A percentile compares a stretch with the other conserved stretches of the same genome.
These are phyloP conservation scores for Diplolepis rosae DNA, from an alignment of 2,888 invertebrate species.

Conservation along the genomic window DNA sequence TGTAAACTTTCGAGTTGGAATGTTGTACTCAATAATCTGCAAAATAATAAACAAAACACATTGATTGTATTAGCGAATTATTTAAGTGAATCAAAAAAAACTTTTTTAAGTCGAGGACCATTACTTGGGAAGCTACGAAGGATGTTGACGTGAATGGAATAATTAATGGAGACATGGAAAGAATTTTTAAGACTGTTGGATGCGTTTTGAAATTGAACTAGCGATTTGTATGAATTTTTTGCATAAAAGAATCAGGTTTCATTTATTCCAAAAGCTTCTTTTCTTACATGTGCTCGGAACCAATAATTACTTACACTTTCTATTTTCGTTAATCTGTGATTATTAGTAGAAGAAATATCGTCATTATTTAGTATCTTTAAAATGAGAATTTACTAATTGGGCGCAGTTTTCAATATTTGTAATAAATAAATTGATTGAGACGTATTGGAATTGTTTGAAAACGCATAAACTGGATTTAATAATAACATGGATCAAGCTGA, in stretches of 20 bases:
- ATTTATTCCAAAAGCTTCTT: no score
- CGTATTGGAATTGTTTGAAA: no score
- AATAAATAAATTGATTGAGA: no score
- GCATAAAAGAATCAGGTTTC: not conserved
- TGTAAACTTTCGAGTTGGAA: constrained; percentile 79
- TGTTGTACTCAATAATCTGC: constrained; percentile 85
- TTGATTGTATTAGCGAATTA: not conserved
- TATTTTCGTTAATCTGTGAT: no score
- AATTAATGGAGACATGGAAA: constrained; percentile 31
- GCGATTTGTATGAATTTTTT: not conserved
- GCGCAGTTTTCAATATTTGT: no score
- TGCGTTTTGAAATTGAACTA: constrained; percentile 20
- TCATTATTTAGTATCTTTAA: no score
- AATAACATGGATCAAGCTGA: not conserved
- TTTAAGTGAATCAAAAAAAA: not conserved
- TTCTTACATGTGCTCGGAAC: no score
- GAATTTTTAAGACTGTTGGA: not conserved
- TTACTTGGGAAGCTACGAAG: not conserved
- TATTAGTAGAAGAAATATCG: no score
- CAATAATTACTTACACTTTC: no score
- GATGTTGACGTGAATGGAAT: constrained; percentile 20
- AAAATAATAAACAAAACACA: constrained; percentile 53
- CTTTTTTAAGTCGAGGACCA: not conserved
- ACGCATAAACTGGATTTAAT: not conserved
- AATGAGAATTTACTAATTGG: no score